A percentile compares a stretch with the other conserved stretches of the same genome.
These are phyloP conservation scores for Montipora sp. DNA, from an alignment of 64 coral and sea anemone genomes.

Conservation along the genomic window DNA sequence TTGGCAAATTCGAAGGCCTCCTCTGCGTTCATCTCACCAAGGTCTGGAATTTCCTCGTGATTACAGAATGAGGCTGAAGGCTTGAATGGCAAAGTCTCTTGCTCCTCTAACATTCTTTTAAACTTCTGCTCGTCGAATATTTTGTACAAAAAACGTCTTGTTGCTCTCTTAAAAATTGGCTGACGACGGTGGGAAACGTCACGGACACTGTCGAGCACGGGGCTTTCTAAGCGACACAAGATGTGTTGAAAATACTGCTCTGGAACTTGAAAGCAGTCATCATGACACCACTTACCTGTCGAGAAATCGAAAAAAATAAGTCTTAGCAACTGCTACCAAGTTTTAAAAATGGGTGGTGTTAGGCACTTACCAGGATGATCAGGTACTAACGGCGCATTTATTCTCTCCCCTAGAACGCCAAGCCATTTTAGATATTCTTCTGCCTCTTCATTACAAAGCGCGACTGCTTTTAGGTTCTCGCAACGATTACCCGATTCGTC, in stretches of 20 bases:
- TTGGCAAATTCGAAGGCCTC: too few species aligned
- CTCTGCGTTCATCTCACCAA: constrained; percentile 42
- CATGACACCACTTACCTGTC: constrained; percentile 44
- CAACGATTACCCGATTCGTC: background rate
- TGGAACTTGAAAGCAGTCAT: constrained; percentile 55
- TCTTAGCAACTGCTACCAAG: too few species aligned
- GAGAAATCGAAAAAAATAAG: background rate
- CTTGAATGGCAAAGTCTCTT: background rate
- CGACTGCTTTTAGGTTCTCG: background rate
- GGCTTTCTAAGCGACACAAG: constrained; percentile 17
- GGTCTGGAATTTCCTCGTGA: constrained; percentile 13
- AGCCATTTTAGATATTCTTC: constrained; percentile 38
- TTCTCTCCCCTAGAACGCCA: constrained; percentile 20
- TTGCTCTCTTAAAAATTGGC: constrained; percentile 32
- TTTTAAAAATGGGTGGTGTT: too few species aligned
- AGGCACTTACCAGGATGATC: constrained; percentile 47
- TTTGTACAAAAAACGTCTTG: constrained; percentile 15
- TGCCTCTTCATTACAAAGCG: background rate
- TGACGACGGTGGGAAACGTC: constrained; percentile 37
- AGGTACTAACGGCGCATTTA: constrained; percentile 27
- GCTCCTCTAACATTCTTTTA: constrained; percentile 21
- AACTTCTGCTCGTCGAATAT: constrained; percentile 36
- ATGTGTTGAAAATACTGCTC: constrained; percentile 33
- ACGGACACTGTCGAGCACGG: constrained; percentile 18
- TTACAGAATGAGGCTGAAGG: constrained; percentile 1